Conservation (phyloP, 2,888 invertebrate species). For the Mythimna pallens region DNA sequence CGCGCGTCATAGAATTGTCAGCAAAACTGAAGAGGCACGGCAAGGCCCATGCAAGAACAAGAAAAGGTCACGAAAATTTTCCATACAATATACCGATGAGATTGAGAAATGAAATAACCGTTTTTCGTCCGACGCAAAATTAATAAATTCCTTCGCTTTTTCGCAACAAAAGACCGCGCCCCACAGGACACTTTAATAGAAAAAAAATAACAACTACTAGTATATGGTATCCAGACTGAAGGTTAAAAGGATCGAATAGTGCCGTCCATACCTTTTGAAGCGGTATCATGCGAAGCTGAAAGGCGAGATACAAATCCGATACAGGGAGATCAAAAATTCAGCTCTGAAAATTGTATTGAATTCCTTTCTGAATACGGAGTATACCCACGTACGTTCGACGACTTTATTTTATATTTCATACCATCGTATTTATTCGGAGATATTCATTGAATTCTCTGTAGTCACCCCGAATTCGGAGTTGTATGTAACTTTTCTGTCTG, state of each 20-base stretch:
- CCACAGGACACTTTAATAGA: conserved; percentile 8
- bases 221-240: conserved; percentile 4
- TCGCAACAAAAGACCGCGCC: not conserved
- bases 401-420: conserved; percentile 42
- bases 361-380: conserved; percentile 43
- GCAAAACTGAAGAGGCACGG: no score
- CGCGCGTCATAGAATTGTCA: no score
- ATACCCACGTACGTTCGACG: conserved; percentile 8
- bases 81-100: no score
- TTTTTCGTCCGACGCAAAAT: conserved; percentile 3
- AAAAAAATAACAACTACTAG: conserved; percentile 11
- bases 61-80: not conserved
- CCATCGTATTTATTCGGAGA: conserved; percentile 2
- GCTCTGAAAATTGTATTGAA: conserved; percentile 44
- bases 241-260: conserved; percentile 24
- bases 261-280: conserved; percentile 27
- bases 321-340: conserved; percentile 44
- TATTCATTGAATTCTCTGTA: conserved; percentile 27
- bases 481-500: conserved; percentile 9
- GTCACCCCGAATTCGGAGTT: conserved; percentile 13
- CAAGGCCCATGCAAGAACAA: not conserved
- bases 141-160: conserved; percentile 9
- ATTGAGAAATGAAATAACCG: not conserved
- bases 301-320: conserved; percentile 37
- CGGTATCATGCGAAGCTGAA: conserved; percentile 34